These are phyloP conservation scores for Philereme vetulata DNA, from an alignment of 2,888 invertebrate species.

Conservation along the genomic window DNA sequence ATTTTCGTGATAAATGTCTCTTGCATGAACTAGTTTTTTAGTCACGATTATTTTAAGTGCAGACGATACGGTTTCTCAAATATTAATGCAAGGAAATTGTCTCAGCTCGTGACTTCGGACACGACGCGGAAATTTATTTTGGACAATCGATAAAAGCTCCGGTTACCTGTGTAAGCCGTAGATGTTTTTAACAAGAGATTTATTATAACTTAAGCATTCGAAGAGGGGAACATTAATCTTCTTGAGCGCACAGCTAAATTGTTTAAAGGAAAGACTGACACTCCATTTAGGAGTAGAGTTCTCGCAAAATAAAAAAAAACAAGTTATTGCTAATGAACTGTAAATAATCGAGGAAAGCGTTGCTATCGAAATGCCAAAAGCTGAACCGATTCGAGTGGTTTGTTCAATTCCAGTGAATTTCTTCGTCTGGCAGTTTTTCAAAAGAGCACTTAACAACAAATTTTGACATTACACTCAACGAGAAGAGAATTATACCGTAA, in stretches of 20 bases:
- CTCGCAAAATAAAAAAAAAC: conserved; percentile 59
- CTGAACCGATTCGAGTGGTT: conserved; percentile 48
- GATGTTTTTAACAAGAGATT: conserved; percentile 54
- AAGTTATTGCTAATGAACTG: conserved; percentile 66
- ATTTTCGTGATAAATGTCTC: conserved; percentile 56
- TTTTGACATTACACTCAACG: conserved; percentile 39
- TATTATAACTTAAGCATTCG: conserved; percentile 63
- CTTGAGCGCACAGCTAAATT: conserved; percentile 60
- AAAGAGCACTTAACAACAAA: conserved; percentile 64
- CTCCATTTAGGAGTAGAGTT: conserved; percentile 60
- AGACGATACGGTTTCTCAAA: conserved; percentile 42
- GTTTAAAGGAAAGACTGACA: conserved; percentile 62
- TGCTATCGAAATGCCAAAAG: conserved; percentile 47
- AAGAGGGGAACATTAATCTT: conserved; percentile 63
- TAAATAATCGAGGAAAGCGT: conserved; percentile 58
- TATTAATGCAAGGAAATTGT: conserved; percentile 50
- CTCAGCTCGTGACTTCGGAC: conserved; percentile 60
- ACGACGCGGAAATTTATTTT: conserved; percentile 62
- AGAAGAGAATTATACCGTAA: conserved; percentile 22
- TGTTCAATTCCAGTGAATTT: conserved; percentile 43
- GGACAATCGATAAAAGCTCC: conserved; percentile 58
- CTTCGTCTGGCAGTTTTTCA: conserved; percentile 66
- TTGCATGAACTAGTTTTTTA: conserved; percentile 47
- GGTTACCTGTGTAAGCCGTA: conserved; percentile 47
- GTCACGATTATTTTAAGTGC: conserved; percentile 43